Percentiles rank a stretch among this genome's conserved stretches.
phyloP scores from a whole-genome alignment of 2,113 vertebrate genomes.

The Ptilorrhoa leucosticta region DNA sequence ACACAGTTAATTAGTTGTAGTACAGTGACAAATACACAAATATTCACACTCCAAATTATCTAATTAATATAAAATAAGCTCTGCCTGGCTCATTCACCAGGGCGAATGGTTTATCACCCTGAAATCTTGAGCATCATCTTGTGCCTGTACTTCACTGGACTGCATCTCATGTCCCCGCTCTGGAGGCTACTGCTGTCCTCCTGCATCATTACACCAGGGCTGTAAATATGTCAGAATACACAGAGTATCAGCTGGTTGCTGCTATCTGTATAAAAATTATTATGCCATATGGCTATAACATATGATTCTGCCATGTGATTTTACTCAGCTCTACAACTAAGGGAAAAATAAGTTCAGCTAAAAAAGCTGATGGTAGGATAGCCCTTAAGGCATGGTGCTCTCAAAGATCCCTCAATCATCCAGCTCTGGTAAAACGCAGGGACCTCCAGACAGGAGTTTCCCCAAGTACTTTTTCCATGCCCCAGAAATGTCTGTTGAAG shows the following conservation, averaged over 20 bases:
- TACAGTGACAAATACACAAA: background rate
- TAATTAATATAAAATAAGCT: background rate
- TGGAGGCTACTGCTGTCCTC: background rate
- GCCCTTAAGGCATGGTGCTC: background rate
- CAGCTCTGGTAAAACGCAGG: background rate
- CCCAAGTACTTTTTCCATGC: background rate
- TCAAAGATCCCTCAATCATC: background rate
- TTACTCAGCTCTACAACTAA: background rate
- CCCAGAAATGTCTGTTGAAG: background rate
- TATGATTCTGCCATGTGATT: background rate
- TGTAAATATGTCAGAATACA: background rate
- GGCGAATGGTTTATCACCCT: background rate
- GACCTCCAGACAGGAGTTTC: background rate
- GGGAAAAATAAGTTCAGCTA: background rate
- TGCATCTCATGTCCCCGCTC: background rate
- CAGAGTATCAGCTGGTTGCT: background rate
- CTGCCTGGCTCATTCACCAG: rapidly evolving
- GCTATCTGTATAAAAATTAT: background rate
- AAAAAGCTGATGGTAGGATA: background rate
- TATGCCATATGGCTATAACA: background rate
- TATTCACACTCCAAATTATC: background rate
- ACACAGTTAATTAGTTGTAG: background rate
- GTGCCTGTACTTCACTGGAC: background rate
- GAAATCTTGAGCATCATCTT: background rate
- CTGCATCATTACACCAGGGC: background rate